Base-by-base conservation (phyloP, 2,888 invertebrate species). In the Odontocolon sp. region DNA sequence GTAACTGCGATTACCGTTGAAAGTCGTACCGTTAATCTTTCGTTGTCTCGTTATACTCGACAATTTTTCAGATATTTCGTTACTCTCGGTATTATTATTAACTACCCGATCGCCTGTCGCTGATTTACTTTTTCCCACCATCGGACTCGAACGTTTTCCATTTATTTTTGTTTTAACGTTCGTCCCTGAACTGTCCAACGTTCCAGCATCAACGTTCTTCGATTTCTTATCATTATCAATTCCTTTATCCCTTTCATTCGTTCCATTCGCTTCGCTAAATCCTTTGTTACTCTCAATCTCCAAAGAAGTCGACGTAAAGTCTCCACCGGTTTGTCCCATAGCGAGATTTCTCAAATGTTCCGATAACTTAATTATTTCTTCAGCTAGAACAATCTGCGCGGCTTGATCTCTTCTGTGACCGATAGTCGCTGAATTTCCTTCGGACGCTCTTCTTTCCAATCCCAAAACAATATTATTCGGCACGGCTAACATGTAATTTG, bases 361-460 rank as follows among this genome's bases (percentile, higher is more conserved):
- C 0, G 96, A 96, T 0, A 96, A 90, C 89, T 95, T 96, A 81
- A 95, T 94, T 79, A 96, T 96, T 91, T 96, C 96, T 84, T 96
- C 96, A 0, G 96, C 96, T 72, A 96, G 91, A 84, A 90, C 86
- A 3, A 91, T 90, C 73, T 89, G 89, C 2, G 87, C 86, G 16
- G 85, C 90, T 0, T 84, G 86, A 69, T 87, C 90, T 52, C 81
- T 81, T 28, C 42, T 80, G 28, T 69, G 77, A 47, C 21, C 83
- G 77, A 28, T 57, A 2, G 57, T 59, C 0, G 81, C 92, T 84
- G 93, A 94, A 4, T 94, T 94, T 83, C 96, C 95, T 85, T 96
- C 96, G 0, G 96, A 96, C 1, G 96, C 95, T 83, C 96, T 92
- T 69, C 96, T 92, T 86, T 95, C 95, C 54, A 95, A 93, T 45